Conservation (phyloP, 53 echinoderm and acorn worm species). For the Holothuria scabra region DNA sequence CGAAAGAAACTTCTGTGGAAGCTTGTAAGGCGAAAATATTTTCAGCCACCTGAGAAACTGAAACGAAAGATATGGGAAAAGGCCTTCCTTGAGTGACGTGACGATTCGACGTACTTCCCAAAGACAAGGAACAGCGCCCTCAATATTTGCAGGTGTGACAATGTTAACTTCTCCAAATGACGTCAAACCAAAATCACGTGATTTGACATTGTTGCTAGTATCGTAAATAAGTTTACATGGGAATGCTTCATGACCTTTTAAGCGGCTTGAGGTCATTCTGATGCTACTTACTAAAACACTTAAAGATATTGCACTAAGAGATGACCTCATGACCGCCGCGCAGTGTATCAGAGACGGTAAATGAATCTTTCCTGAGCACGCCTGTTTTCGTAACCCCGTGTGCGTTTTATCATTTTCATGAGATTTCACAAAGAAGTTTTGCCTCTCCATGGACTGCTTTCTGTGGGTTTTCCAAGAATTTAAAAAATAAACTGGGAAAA, state of each 20-base stretch:
- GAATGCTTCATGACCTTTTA: neutral
- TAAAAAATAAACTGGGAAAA: neutral
- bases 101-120: conserved; percentile 9
- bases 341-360: conserved; percentile 24
- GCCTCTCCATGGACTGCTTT: neutral
- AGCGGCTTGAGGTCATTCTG: neutral
- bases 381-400: neutral
- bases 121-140: conserved; percentile 32
- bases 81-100: neutral
- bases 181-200: neutral
- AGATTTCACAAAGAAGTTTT: neutral
- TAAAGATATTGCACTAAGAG: conserved; percentile 15
- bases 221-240: conserved; percentile 26
- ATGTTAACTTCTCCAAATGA: conserved; percentile 4
- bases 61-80: conserved; percentile 3
- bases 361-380: conserved; percentile 26
- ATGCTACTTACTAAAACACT: conserved; percentile 10
- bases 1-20: conserved; percentile 12
- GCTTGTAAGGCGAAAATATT: conserved; percentile 4
- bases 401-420: neutral
- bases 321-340: conserved; percentile 6
- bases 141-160: conserved; percentile 2
- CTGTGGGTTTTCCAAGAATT: neutral
- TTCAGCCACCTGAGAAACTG: neutral
- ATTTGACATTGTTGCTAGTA: neutral